phyloP scores from a whole-genome alignment of 1,140 invertebrate genomes.

The Procambarus clarkii region DNA sequence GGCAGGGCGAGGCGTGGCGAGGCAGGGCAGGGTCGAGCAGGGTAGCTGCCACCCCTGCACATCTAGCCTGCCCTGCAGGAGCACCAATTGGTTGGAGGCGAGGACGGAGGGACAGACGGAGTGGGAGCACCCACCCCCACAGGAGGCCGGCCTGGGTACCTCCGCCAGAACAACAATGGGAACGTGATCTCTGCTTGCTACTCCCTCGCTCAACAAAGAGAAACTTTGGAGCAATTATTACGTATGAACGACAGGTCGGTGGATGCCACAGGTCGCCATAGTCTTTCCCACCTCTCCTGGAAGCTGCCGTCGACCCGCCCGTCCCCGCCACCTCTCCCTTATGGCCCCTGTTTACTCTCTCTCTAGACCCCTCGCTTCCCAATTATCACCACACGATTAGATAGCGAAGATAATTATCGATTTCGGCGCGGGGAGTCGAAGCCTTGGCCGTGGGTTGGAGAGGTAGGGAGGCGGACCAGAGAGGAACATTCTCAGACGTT shows the following conservation, averaged over 20 bases:
- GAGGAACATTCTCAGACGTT: conserved; percentile 47
- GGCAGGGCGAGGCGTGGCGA: too few relatives aligned
- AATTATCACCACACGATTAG: conserved; percentile 32
- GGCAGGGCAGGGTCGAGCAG: too few relatives aligned
- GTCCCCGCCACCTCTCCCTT: background rate
- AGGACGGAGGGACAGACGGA: background rate
- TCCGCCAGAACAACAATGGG: conserved; percentile 32
- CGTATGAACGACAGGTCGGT: conserved; percentile 29
- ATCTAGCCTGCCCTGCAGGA: too few relatives aligned
- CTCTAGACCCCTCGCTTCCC: background rate
- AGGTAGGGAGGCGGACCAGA: conserved; percentile 2
- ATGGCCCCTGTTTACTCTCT: conserved; percentile 31
- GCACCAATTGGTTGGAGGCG: background rate
- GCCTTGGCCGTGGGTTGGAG: conserved; percentile 13
- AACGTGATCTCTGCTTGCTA: conserved; percentile 62
- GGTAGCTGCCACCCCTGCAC: too few relatives aligned
- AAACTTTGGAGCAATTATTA: conserved; percentile 61
- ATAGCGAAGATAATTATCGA: conserved; percentile 18
- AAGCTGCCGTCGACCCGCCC: background rate
- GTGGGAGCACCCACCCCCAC: background rate
- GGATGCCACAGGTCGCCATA: conserved; percentile 46
- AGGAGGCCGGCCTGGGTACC: conserved; percentile 7
- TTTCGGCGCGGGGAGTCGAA: conserved; percentile 24
- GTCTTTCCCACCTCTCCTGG: conserved; percentile 34
- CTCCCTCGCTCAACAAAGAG: conserved; percentile 57